Conservation (phyloP, 64 coral and sea anemone genomes). For the Pocillopora verrucosa region DNA sequence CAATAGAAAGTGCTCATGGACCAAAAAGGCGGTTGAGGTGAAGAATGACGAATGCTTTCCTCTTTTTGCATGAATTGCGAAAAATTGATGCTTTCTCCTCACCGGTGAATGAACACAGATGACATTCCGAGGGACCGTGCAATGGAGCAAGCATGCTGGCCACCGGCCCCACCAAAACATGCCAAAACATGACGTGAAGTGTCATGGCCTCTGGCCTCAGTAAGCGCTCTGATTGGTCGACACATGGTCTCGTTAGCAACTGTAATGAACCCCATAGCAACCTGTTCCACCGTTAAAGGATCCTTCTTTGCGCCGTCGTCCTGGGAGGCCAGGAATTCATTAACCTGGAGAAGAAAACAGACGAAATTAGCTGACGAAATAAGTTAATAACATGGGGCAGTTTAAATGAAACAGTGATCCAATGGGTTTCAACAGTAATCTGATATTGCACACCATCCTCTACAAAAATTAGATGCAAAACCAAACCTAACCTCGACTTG, state of each 20-base stretch:
- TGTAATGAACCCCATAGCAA: conserved; percentile 93
- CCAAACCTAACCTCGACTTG: too few relatives aligned
- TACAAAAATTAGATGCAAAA: too few relatives aligned
- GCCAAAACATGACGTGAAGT: conserved; percentile 91
- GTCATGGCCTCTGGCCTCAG: conserved; percentile 92
- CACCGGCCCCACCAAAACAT: conserved; percentile 98
- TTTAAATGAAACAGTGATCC: too few relatives aligned
- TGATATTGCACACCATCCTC: too few relatives aligned
- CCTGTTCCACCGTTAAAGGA: conserved; percentile 64
- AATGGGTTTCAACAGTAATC: too few relatives aligned
- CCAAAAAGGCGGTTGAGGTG: too few relatives aligned
- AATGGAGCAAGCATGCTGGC: conserved; percentile 96
- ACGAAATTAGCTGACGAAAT: neutral
- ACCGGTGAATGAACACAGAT: conserved; percentile 94
- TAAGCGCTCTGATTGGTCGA: conserved; percentile 97
- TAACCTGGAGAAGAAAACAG: conserved; percentile 34
- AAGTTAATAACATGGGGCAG: too few relatives aligned
- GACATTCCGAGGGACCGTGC: conserved; percentile 97
- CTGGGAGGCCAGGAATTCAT: conserved; percentile 59
- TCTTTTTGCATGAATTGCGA: neutral
- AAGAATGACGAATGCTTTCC: too few relatives aligned
- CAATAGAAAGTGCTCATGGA: too few relatives aligned
- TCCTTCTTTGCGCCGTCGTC: conserved; percentile 15
- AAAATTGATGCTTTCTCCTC: neutral
- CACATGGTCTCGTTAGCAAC: conserved; percentile 99